Percentiles rank a stretch among this genome's conserved stretches.
Evolutionary conservation across 2,888 invertebrate genomes (phyloP).

Genomic region (Ametastegia equiseti): DNA sequence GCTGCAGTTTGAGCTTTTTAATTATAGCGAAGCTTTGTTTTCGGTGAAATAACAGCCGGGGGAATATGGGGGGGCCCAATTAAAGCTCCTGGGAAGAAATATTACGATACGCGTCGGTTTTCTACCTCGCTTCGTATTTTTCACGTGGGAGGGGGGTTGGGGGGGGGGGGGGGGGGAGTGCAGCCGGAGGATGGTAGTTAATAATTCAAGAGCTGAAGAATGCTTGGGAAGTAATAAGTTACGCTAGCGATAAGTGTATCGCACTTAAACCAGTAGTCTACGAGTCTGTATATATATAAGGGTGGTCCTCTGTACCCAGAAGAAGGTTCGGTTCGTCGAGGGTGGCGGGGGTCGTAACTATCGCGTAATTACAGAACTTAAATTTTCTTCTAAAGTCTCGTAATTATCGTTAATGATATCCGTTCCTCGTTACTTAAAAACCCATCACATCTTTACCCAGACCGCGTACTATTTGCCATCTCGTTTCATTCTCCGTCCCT

Average conservation of each 20-base stretch:
- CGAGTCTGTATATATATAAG: neutral
- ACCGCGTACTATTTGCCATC: constrained; percentile 24
- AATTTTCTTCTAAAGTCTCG: constrained; percentile 65
- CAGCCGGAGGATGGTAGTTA: too few relatives aligned
- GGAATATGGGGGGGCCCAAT: neutral
- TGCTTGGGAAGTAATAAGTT: constrained; percentile 28
- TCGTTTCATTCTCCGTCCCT: neutral
- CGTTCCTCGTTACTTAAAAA: constrained; percentile 56
- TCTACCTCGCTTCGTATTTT: neutral
- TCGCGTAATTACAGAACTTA: constrained; percentile 69
- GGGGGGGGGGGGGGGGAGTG: too few relatives aligned
- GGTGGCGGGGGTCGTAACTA: constrained; percentile 60
- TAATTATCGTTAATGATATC: constrained; percentile 67
- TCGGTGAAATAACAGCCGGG: neutral
- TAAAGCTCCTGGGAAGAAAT: neutral
- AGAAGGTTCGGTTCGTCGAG: constrained; percentile 49
- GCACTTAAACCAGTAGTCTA: constrained; percentile 19
- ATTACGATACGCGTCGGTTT: neutral
- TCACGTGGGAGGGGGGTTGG: neutral
- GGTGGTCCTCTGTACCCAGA: neutral
- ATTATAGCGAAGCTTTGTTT: neutral
- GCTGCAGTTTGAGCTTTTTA: neutral
- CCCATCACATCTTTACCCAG: constrained; percentile 47
- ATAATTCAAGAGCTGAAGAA: constrained; percentile 33
- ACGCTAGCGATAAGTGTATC: constrained; percentile 49